Base-by-base conservation (phyloP, 2,113 vertebrate genomes). In the Platycercus adscitus region DNA sequence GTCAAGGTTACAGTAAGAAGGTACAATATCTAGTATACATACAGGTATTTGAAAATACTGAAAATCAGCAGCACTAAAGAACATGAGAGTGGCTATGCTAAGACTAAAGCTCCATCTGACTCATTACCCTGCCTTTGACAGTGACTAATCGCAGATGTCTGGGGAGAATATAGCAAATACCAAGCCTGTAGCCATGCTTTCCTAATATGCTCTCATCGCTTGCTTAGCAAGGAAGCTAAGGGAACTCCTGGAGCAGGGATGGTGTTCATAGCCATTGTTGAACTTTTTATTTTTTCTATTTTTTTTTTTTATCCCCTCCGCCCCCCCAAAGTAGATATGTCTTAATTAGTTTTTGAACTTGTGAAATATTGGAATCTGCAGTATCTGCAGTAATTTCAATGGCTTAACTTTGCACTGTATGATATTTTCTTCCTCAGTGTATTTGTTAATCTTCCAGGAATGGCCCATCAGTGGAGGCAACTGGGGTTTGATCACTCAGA, bases 1-100 rank as follows among this genome's bases (percentile, higher is more conserved):
- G 99, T 94, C 99, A 99, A 98, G 99, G 99, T 91, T 99, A 99
- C 97, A 99, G 99, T 98, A 99, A 99, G 98, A 99, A 99, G 99
- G 99, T 99, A 98, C 33, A 39, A 41, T 70, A 61, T 26, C 41
- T 86, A 29, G 25, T 66, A 28, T 17, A 31, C 44, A 16, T 0
- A 1, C 26, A 7, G 39, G 14, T 71, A 10, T 61, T 49, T 68
- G 46, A 46, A 88, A 75, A 71, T 64, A 82, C 23, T 58, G 39
- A 64, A 33, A 55, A 52, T 24, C 7, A 81, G n/a, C 52, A 46
- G 9, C 17, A 85, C 14, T 46, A 18, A 84, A 52, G 33, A 52
- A 17, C 0, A 0, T 24, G 21, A 17, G 16, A 56, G 9, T 49
- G 13, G 20, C 31, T 8, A 5, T 66, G 6, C 6, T 73, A 28